Evolutionary conservation across 2,113 vertebrate species (phyloP).

Genomic region (Corythaixoides concolor): DNA sequence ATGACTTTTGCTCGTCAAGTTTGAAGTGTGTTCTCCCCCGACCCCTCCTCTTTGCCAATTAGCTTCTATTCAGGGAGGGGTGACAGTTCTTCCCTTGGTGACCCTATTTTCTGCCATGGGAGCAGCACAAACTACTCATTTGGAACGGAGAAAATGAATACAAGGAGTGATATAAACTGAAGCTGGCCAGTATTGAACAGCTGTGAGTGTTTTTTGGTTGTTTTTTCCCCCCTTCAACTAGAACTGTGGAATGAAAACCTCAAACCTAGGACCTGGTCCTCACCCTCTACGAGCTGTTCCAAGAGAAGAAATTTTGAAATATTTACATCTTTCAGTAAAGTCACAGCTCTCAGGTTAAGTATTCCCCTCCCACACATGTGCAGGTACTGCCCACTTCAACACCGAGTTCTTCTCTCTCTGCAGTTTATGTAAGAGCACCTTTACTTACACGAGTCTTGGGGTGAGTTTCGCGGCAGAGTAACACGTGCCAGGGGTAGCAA

Average conservation of each 20-base stretch:
- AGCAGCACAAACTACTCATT: not conserved
- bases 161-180: not conserved
- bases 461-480: rapidly evolving
- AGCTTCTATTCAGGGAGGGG: not conserved
- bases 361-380: not conserved
- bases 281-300: not conserved
- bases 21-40: rapidly evolving
- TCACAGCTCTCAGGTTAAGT: not conserved
- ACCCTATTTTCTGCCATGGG: not conserved
- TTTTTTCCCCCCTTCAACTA: not conserved
- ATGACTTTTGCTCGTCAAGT: not conserved
- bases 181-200: not conserved
- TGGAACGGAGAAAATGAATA: rapidly evolving
- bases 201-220: rapidly evolving
- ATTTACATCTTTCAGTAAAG: not conserved
- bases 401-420: rapidly evolving
- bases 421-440: not conserved
- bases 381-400: not conserved
- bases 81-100: not conserved
- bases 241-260: not conserved
- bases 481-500: not conserved
- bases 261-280: not conserved
- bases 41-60: not conserved
- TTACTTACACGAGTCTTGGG: not conserved
- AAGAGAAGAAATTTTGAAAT: not conserved